phyloP scores from a whole-genome alignment of 53 echinoderm and acorn worm genomes.

The Crossaster papposus region DNA sequence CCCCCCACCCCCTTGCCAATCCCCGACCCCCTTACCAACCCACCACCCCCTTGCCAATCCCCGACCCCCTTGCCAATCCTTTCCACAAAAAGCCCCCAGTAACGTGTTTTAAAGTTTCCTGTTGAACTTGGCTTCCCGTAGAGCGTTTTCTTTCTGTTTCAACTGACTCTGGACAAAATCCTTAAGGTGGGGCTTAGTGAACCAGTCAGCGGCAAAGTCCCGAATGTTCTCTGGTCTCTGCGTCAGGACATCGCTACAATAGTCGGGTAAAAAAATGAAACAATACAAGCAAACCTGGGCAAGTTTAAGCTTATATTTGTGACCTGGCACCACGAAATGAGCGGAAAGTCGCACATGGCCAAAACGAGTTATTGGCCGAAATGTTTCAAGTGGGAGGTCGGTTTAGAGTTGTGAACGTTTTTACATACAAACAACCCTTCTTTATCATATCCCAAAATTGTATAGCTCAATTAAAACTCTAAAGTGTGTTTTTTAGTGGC shows the following conservation, averaged over 20 bases:
- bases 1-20: too few species aligned
- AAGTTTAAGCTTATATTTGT: background rate
- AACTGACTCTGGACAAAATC: slow-evolving; percentile 79
- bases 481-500: too few species aligned
- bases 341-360: too few species aligned
- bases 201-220: slow-evolving; percentile 98
- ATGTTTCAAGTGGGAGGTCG: too few species aligned
- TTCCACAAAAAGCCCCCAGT: background rate
- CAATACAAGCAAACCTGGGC: background rate
- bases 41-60: too few species aligned
- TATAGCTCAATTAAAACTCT: too few species aligned
- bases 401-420: too few species aligned
- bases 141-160: slow-evolving; percentile 77
- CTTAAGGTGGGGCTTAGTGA: slow-evolving; percentile 85
- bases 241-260: slow-evolving; percentile 84
- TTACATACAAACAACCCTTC: too few species aligned
- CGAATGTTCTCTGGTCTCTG: slow-evolving; percentile 93
- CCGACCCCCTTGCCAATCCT: too few species aligned
- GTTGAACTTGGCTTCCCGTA: slow-evolving; percentile 89
- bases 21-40: too few species aligned
- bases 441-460: too few species aligned
- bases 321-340: background rate
- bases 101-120: slow-evolving; percentile 70
- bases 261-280: background rate
- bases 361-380: too few species aligned